phyloP scores from a whole-genome alignment of 2,888 invertebrate genomes.

The Rambutsinella grinnellia region DNA sequence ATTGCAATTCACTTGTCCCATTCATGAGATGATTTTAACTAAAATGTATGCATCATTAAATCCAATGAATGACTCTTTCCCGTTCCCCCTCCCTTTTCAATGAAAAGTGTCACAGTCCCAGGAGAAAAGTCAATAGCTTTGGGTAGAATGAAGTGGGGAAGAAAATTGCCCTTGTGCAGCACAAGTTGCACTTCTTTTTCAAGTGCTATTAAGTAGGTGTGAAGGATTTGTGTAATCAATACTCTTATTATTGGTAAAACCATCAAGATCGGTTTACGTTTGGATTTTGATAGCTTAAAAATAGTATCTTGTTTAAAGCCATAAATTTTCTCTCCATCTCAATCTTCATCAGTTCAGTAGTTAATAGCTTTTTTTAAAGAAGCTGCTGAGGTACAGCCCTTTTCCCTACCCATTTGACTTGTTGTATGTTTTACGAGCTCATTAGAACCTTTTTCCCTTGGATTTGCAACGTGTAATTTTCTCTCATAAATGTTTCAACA shows the following conservation, averaged over 20 bases:
- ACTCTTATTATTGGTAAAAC: slow-evolving; percentile 26
- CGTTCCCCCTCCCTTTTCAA: background rate
- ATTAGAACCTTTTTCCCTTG: slow-evolving; percentile 36
- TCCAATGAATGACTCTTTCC: slow-evolving; percentile 5
- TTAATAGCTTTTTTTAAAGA: slow-evolving; percentile 44
- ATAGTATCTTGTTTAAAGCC: slow-evolving; percentile 5
- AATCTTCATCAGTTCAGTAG: slow-evolving; percentile 24
- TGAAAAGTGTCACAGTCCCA: background rate
- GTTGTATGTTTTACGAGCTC: slow-evolving; percentile 50
- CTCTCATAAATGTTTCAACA: slow-evolving; percentile 37
- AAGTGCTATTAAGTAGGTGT: slow-evolving; percentile 52
- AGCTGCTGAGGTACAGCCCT: slow-evolving; percentile 21
- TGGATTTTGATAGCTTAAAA: slow-evolving; percentile 12
- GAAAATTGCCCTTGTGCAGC: no score
- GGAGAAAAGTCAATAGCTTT: slow-evolving; percentile 6
- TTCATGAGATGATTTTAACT: background rate
- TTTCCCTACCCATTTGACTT: slow-evolving; percentile 51
- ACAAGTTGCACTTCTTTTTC: no score
- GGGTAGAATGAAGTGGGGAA: background rate
- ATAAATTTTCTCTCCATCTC: slow-evolving; percentile 46
- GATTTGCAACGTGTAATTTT: slow-evolving; percentile 39
- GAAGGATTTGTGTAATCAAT: slow-evolving; percentile 49
- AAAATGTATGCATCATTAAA: slow-evolving; percentile 8
- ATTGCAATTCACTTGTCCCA: background rate
- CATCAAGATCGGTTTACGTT: background rate